Conservation (phyloP, 2,113 vertebrate species). For the Grammomys surdaster region DNA sequence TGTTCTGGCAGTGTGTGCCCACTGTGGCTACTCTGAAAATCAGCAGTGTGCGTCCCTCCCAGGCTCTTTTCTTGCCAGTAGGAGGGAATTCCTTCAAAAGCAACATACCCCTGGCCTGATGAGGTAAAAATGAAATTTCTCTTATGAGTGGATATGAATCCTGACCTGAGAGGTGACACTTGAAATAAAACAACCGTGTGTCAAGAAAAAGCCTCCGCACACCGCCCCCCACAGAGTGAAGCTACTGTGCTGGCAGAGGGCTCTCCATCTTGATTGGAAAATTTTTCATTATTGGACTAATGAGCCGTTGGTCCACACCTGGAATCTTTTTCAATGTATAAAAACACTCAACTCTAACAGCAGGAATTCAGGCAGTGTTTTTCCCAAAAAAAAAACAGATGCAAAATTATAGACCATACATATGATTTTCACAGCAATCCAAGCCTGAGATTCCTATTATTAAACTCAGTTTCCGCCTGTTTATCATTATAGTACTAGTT, state of each 20-base stretch:
- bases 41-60: background rate
- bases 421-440: constrained; percentile 71
- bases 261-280: constrained; percentile 80
- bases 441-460: constrained; percentile 75
- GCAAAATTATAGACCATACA: constrained; percentile 54
- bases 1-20: constrained; percentile 43
- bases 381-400: constrained; percentile 41
- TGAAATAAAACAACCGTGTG: constrained; percentile 79
- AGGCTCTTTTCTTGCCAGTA: constrained; percentile 68
- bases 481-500: constrained; percentile 8
- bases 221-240: constrained; percentile 53
- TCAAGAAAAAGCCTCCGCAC: constrained; percentile 61
- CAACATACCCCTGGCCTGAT: constrained; percentile 50
- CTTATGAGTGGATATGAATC: constrained; percentile 69
- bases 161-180: constrained; percentile 70
- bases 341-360: constrained; percentile 82
- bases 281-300: constrained; percentile 84
- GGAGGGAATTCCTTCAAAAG: constrained; percentile 77
- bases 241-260: constrained; percentile 73
- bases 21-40: constrained; percentile 31
- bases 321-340: constrained; percentile 79
- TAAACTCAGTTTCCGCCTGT: constrained; percentile 81
- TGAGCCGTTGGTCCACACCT: constrained; percentile 84
- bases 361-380: constrained; percentile 78
- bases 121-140: constrained; percentile 69